A percentile compares a stretch with the other conserved stretches of the same genome.
phyloP scores from a whole-genome alignment of 1,140 invertebrate genomes.

The Drosophila arizonae region DNA sequence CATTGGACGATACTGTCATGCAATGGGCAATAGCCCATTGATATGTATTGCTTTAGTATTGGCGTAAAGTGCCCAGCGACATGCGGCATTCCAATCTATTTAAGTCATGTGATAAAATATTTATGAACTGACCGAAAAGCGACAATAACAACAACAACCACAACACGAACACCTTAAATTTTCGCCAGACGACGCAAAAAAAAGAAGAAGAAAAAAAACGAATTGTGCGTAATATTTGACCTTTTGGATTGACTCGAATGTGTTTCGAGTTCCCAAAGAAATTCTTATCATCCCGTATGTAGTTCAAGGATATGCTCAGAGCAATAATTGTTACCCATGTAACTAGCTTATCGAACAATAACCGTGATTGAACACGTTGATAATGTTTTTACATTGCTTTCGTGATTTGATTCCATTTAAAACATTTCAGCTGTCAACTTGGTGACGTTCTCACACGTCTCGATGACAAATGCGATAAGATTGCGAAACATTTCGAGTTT shows the following conservation, averaged over 20 bases:
- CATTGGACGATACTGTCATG: constrained; percentile 60
- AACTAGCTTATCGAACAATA: constrained; percentile 8
- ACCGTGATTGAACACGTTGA: constrained; percentile 18
- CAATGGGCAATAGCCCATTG: constrained; percentile 41
- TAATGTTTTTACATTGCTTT: constrained; percentile 10
- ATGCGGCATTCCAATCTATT: constrained; percentile 63
- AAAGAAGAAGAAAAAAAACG: too few relatives aligned
- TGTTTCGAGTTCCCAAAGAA: background rate
- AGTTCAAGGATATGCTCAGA: constrained; percentile 25
- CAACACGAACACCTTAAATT: constrained; percentile 31
- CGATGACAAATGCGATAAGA: constrained; percentile 1
- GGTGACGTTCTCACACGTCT: constrained; percentile 11
- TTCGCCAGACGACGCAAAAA: background rate
- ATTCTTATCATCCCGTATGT: constrained; percentile 16
- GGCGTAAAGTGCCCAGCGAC: constrained; percentile 12
- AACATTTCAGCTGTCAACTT: constrained; percentile 1
- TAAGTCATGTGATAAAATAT: constrained; percentile 67
- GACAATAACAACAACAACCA: constrained; percentile 26
- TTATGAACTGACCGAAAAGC: constrained; percentile 37
- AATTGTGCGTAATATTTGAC: constrained; percentile 22
- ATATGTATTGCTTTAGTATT: constrained; percentile 1
- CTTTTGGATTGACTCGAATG: background rate
- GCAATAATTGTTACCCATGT: constrained; percentile 10
- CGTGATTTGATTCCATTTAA: constrained; percentile 2
- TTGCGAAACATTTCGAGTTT: too few relatives aligned